Base-by-base conservation (phyloP, 1,140 invertebrate species). In the Orius laevigatus region DNA sequence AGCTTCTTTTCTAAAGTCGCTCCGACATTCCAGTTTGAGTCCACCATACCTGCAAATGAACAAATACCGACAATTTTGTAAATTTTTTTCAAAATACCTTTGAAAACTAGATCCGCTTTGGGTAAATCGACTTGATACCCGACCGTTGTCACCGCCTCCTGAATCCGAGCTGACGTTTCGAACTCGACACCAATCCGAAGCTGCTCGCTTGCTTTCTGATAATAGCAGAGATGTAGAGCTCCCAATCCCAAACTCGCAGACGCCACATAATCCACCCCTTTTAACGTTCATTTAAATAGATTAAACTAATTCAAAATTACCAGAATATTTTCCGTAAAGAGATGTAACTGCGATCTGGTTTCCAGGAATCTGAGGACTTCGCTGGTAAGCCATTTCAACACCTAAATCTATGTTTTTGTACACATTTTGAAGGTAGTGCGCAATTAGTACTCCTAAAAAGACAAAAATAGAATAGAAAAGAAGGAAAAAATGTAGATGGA, bases 111-210 rank as follows among this genome's bases (percentile, higher is more conserved):
- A 66, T 95, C 91, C 40, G 90, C 90, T 66, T 93, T 95, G 14
- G 92, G 91, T 63, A 98, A 71, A 67, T 97, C 94, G 46, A 95
- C 75, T 69, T 98, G 92, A 67, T 98, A 98, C 14, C 82, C 93
- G 55, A 98, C 74, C 1, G 88, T 86, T 31, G 86, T 88, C n/a
- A 84, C 77, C 4, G 87, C 83, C 65, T 98, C 93, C 63, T 86
- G 81, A 60, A 88, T 78, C 60, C 86, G 70, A 50, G 84, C 72
- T 62, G 86, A 91, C 6, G 87, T 82, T 63, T 90, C 84, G 49
- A 90, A 70, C 65, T 90, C 85, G 11, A 84, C 80, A 48, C 84
- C 84, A 54, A 96, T 70, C 64, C 73, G 79, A 45, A 98, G 65
- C 60, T 92, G 82, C 59, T 92, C 86, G 66, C 84, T 90, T 56